Base-by-base conservation (phyloP, 1,140 invertebrate genomes). In the Drosophila subobscura region DNA sequence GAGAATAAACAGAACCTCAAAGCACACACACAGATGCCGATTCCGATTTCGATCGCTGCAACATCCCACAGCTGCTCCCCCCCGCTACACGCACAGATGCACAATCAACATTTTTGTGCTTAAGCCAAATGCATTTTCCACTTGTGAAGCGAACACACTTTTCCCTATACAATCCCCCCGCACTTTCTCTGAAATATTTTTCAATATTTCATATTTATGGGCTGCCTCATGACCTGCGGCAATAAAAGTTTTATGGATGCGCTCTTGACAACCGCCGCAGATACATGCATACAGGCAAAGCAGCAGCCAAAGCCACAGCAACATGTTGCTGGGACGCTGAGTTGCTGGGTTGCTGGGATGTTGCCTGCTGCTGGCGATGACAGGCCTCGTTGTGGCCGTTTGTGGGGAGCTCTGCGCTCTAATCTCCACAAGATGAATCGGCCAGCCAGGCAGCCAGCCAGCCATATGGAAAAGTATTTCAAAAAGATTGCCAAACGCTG, bases 391-490 rank as follows among this genome's bases (percentile, higher is more conserved):
- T 60, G 41, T 45, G 10, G 42, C 12, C 63, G 46, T 29, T 63
- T 72, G 57, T 37, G 56, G 57, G 20, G 52, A 46, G 66, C 16
- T 20, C 16, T 20, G 16, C 16, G 16, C 42, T 37, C 72, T 72
- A 81, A 80, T 66, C 78, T 72, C 67, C 27, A 63, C 54, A 72
- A 81, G 73, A 81, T 78, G 80, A 59, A 80, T 63, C 79, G 63
- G 47, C 33, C 56, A 80, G 81, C 16, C 16, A 20, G 47, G 10
- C 56, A 80, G 81, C 16, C 16, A 20, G 47, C 33, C 56, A 80
- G 81, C 73, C 81, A 86, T 86, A 85, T 86, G 81, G 81, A 81
- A 86, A 85, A 86, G 70, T 77, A 77, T 79, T 86, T 88, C 81
- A 86, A 86, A 86, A 72, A 86, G 81, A 86, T 86, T 78, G 81